Conservation (phyloP, 2,113 vertebrate genomes). For the Heloderma charlesbogerti region DNA sequence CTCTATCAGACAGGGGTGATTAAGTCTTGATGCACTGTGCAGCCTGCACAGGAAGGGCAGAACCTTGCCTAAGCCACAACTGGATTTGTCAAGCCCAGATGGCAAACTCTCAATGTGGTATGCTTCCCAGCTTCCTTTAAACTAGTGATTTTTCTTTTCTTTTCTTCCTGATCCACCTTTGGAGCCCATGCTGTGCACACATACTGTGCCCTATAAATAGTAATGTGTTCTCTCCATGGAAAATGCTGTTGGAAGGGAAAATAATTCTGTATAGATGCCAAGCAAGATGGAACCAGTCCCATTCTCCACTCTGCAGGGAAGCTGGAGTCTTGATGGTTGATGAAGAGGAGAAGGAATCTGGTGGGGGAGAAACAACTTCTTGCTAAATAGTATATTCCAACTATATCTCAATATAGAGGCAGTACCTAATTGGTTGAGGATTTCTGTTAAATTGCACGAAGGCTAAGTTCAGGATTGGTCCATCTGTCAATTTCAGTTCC, state of each 20-base stretch:
- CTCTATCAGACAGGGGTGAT: neutral
- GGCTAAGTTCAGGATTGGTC: neutral
- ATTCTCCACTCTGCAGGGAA: constrained; percentile 52
- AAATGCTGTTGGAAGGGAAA: constrained; percentile 66
- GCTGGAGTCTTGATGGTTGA: neutral
- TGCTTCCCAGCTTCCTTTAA: constrained; percentile 31
- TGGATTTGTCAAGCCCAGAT: neutral
- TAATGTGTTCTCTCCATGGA: constrained; percentile 63
- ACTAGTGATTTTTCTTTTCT: constrained; percentile 43
- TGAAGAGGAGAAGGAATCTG: neutral
- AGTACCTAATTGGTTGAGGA: constrained; percentile 10
- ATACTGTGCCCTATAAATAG: constrained; percentile 72
- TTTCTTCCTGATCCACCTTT: constrained; percentile 5
- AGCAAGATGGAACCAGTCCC: constrained; percentile 60
- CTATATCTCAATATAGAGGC: neutral
- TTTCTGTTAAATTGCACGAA: neutral
- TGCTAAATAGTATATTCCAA: neutral
- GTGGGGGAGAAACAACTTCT: constrained; percentile 20
- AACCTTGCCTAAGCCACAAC: neutral
- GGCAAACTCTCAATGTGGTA: neutral
- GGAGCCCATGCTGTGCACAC: constrained; percentile 56
- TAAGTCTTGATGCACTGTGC: neutral
- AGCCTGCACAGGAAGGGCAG: neutral
- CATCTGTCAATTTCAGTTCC: no score
- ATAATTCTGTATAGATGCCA: constrained; percentile 66